A percentile compares a stretch with the other conserved stretches of the same genome.
Evolutionary conservation across 2,113 vertebrate genomes (phyloP).

Genomic region (Lethenteron camtschaticum): DNA sequence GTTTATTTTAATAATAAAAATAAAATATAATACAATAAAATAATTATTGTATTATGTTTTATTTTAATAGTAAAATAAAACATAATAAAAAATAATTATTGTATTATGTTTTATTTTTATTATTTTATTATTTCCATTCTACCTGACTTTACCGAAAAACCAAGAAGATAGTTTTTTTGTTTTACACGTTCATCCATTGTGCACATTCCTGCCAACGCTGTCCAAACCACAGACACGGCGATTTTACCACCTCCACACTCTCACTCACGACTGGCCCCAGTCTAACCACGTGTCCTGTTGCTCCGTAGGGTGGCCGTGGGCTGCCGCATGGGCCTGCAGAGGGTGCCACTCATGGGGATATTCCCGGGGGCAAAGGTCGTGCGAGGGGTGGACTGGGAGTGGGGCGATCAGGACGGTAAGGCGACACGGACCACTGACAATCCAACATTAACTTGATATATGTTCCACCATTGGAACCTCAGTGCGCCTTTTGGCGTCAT

Average conservation of each 20-base stretch:
- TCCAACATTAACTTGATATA: background rate
- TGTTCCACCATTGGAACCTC: slow-evolving; percentile 7
- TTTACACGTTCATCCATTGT: background rate
- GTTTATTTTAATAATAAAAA: too few species aligned
- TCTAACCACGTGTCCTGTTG: background rate
- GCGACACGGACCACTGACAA: too few species aligned
- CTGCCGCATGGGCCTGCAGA: slow-evolving; percentile 59
- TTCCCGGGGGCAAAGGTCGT: slow-evolving; percentile 93
- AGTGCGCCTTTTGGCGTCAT: too few species aligned
- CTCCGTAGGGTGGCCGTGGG: slow-evolving; percentile 47
- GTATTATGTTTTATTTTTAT: too few species aligned
- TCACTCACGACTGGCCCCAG: background rate
- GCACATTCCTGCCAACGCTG: background rate
- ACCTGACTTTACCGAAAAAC: background rate
- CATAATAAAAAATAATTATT: too few species aligned
- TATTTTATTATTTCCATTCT: background rate
- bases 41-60: too few species aligned
- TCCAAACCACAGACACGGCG: too few species aligned
- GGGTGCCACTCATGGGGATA: slow-evolving; percentile 71
- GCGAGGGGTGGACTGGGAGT: slow-evolving; percentile 94
- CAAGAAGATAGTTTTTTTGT: background rate
- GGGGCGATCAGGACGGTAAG: slow-evolving; percentile 96
- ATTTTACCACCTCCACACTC: too few species aligned
- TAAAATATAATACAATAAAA: too few species aligned
- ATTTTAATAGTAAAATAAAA: too few species aligned